These are phyloP conservation scores for Latheticus oryzae DNA, from an alignment of 2,888 invertebrate genomes.

Conservation along the genomic window DNA sequence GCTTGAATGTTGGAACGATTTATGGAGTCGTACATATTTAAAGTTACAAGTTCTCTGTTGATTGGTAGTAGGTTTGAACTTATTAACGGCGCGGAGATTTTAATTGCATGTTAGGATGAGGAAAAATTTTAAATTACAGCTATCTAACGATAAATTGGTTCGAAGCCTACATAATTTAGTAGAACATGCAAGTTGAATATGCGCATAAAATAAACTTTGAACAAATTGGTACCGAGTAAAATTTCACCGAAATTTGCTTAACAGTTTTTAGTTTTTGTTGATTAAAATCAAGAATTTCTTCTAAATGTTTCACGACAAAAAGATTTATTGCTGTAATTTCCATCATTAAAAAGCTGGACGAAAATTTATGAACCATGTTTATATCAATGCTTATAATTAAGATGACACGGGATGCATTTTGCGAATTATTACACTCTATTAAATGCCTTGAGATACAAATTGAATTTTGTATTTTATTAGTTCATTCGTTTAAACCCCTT, in stretches of 20 bases:
- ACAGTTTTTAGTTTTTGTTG: constrained; percentile 43
- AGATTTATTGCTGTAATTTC: constrained; percentile 44
- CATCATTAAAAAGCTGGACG: constrained; percentile 42
- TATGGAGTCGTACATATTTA: constrained; percentile 20
- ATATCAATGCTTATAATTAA: constrained; percentile 48
- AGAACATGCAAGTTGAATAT: constrained; percentile 25
- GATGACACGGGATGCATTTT: constrained; percentile 48
- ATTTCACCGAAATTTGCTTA: too few relatives aligned
- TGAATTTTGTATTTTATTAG: constrained; percentile 48
- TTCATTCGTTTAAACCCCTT: constrained; percentile 41
- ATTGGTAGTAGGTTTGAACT: constrained; percentile 45
- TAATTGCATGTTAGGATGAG: constrained; percentile 34
- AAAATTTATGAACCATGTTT: constrained; percentile 46
- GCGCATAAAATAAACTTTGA: too few relatives aligned
- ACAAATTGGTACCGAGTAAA: too few relatives aligned
- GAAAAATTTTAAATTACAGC: constrained; percentile 40
- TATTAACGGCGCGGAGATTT: constrained; percentile 33
- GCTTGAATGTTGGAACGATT: constrained; percentile 11
- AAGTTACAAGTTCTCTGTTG: constrained; percentile 33
- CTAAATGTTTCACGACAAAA: constrained; percentile 30
- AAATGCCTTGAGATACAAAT: constrained; percentile 45
- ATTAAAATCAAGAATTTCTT: constrained; percentile 41
- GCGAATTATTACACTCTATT: constrained; percentile 47
- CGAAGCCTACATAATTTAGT: constrained; percentile 35
- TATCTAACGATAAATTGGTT: constrained; percentile 36